These are phyloP conservation scores for Ivindomyrus marchei DNA, from an alignment of 2,113 vertebrate genomes.

Conservation along the genomic window DNA sequence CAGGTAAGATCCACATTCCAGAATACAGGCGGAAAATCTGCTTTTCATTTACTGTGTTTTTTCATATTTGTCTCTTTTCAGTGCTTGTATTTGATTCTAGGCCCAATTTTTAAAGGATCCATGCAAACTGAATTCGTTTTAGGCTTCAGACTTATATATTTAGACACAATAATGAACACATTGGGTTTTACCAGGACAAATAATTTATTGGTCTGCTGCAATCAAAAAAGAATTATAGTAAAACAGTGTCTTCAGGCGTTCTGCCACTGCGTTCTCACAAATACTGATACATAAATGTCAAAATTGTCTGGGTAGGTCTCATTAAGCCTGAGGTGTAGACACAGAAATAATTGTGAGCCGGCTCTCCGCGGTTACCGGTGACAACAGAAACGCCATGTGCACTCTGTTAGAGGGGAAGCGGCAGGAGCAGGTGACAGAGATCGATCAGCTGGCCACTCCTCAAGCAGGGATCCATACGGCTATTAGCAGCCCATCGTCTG, in stretches of 20 bases:
- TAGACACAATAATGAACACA: neutral
- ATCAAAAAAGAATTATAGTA: neutral
- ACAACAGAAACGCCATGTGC: neutral
- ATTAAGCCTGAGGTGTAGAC: neutral
- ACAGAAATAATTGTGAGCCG: neutral
- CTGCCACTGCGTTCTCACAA: neutral
- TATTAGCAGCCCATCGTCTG: neutral
- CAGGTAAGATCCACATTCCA: neutral
- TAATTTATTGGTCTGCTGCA: neutral
- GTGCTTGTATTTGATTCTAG: neutral
- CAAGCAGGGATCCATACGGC: conserved; percentile 12
- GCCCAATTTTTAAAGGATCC: neutral
- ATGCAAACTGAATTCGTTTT: neutral
- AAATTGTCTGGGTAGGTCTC: neutral
- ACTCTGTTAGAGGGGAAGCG: neutral
- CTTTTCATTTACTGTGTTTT: neutral
- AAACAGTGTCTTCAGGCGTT: neutral
- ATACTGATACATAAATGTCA: neutral
- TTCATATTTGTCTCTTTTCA: neutral
- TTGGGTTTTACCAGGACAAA: neutral
- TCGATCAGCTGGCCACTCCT: conserved; percentile 6
- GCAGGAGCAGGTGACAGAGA: neutral
- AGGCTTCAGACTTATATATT: neutral
- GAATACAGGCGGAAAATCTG: neutral
- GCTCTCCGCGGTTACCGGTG: neutral